phyloP scores from a whole-genome alignment of 2,888 invertebrate genomes.

The Eretmocerus hayati region DNA sequence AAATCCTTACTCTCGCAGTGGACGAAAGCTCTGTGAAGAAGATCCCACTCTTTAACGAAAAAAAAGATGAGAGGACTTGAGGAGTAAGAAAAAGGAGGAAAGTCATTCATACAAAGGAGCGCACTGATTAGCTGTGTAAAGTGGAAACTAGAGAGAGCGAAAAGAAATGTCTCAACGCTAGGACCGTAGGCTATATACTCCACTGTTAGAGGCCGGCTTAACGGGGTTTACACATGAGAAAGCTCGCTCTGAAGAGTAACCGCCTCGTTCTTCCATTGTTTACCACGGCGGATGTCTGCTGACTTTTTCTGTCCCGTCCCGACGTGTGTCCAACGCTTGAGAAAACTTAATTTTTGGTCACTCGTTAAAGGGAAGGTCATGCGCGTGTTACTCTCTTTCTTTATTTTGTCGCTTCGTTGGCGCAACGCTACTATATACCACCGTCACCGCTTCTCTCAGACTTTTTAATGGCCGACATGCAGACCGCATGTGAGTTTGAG shows the following conservation, averaged over 20 bases:
- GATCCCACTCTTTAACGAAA: too few relatives aligned
- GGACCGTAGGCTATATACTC: not conserved
- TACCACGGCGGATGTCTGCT: constrained; percentile 9
- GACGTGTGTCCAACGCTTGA: not conserved
- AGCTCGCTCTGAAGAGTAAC: not conserved
- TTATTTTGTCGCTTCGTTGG: too few relatives aligned
- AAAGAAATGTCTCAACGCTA: not conserved
- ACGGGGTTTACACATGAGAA: not conserved
- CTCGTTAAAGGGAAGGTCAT: not conserved
- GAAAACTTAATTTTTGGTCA: not conserved
- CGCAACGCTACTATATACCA: too few relatives aligned
- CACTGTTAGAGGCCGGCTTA: not conserved
- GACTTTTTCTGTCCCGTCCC: not conserved
- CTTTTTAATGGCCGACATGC: too few relatives aligned
- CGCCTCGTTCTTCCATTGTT: constrained; percentile 7
- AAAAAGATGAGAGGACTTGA: not conserved
- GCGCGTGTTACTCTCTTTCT: not conserved
- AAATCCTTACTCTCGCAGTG: too few relatives aligned
- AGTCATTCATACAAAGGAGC: constrained; percentile 14
- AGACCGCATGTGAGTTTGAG: too few relatives aligned
- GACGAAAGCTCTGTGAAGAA: too few relatives aligned
- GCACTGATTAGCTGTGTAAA: constrained; percentile 13
- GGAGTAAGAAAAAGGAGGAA: not conserved
- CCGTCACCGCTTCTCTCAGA: too few relatives aligned
- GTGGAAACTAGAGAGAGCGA: too few relatives aligned